Conservation (phyloP, 2,888 invertebrate genomes). For the Tenthredo livida region DNA sequence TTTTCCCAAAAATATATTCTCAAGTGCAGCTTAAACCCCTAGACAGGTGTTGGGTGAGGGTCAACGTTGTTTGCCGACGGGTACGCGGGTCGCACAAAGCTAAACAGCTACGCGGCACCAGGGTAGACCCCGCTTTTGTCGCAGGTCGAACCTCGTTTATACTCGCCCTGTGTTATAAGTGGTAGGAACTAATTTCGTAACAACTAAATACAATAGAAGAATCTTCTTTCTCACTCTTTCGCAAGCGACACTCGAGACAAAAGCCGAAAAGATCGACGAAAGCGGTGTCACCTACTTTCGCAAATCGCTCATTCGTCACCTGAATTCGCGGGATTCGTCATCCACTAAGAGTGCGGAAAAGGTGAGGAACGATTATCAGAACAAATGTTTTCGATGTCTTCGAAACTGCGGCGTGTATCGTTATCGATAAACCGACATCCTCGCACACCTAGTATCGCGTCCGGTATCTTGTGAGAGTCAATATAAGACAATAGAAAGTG, state of each 20-base stretch:
- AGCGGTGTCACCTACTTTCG: not conserved
- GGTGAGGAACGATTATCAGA: not conserved
- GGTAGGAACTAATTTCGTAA: not conserved
- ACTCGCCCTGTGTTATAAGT: not conserved
- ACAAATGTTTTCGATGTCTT: not conserved
- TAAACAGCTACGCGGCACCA: not conserved
- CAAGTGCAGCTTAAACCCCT: not conserved
- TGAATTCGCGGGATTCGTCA: not conserved
- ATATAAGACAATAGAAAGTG: conserved; percentile 11
- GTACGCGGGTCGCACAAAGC: conserved; percentile 15
- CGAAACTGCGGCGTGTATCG: not conserved
- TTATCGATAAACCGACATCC: conserved; percentile 4
- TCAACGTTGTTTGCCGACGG: conserved; percentile 45
- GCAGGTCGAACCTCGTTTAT: conserved; percentile 9
- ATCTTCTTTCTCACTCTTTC: not conserved
- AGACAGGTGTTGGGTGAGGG: conserved; percentile 33
- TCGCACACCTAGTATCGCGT: not conserved
- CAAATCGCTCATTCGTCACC: not conserved
- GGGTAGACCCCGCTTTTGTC: not conserved
- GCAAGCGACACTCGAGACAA: not conserved
- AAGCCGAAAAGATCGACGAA: not conserved
- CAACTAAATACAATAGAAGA: not conserved
- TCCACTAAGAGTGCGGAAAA: not conserved
- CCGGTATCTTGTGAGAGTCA: not conserved
- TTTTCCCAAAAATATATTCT: not conserved